phyloP scores from a whole-genome alignment of 2,888 invertebrate genomes.

The Strigamia maritima region DNA sequence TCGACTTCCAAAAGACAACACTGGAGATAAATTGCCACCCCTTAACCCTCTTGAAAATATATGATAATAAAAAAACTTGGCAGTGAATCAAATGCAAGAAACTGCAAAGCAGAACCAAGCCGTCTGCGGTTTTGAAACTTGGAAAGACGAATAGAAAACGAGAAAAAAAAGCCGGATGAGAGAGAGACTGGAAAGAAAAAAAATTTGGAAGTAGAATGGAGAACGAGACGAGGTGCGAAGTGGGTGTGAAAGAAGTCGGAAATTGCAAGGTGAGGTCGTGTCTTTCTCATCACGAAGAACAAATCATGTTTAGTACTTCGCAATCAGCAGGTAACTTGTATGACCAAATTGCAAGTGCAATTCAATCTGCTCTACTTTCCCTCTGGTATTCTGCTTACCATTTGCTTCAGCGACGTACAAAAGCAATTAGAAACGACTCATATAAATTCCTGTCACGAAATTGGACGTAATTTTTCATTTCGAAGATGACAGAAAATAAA shows the following conservation, averaged over 20 bases:
- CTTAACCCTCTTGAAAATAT: not conserved
- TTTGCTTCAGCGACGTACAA: not conserved
- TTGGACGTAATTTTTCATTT: constrained; percentile 13
- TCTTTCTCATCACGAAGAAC: constrained; percentile 31
- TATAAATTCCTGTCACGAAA: constrained; percentile 22
- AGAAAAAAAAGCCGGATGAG: not conserved
- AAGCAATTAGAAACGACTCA: constrained; percentile 26
- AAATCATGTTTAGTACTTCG: constrained; percentile 27
- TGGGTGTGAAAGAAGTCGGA: constrained; percentile 28
- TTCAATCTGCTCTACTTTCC: constrained; percentile 25
- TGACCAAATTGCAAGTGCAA: constrained; percentile 30
- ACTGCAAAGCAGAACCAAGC: constrained; percentile 22
- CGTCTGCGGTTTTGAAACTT: constrained; percentile 28
- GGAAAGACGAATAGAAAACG: not conserved
- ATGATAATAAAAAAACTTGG: not conserved
- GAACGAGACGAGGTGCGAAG: constrained; percentile 13
- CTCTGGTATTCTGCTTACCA: constrained; percentile 9
- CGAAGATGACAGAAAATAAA: not conserved
- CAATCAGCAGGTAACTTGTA: constrained; percentile 34
- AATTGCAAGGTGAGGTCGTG: constrained; percentile 29
- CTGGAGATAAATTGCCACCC: not conserved
- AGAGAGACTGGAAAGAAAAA: not conserved
- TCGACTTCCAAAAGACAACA: not conserved
- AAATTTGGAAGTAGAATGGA: constrained; percentile 11
- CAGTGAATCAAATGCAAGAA: constrained; percentile 20